Evolutionary conservation across 1,140 invertebrate species (phyloP).

Genomic region (Wiebesia pumilae): DNA sequence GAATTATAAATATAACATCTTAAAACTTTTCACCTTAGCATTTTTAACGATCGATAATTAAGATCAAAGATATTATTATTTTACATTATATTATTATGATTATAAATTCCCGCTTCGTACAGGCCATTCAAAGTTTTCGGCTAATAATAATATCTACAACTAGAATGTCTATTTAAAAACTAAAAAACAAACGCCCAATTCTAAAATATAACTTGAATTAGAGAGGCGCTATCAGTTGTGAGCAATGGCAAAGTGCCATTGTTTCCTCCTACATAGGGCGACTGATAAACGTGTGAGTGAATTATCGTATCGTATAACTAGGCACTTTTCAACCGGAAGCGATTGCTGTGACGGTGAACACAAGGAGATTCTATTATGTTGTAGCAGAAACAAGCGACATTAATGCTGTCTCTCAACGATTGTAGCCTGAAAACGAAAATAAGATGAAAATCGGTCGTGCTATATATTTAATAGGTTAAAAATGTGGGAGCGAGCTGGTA

Average conservation of each 20-base stretch:
- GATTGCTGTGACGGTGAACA: neutral
- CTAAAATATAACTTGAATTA: conserved; percentile 30
- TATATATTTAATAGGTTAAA: conserved; percentile 13
- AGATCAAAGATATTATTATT: neutral
- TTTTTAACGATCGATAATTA: neutral
- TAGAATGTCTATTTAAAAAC: neutral
- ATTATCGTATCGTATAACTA: conserved; percentile 23
- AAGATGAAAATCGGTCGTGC: conserved; percentile 3
- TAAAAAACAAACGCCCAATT: neutral
- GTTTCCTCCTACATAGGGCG: neutral
- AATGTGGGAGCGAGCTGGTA: neutral
- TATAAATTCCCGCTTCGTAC: too few relatives aligned
- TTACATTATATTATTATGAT: too few relatives aligned
- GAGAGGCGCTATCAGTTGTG: neutral
- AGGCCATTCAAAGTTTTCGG: neutral
- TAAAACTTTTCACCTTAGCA: neutral
- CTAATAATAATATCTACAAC: neutral
- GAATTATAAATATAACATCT: neutral
- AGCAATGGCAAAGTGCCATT: conserved; percentile 7
- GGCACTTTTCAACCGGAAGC: conserved; percentile 25
- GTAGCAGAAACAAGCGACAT: neutral
- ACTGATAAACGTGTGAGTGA: conserved; percentile 11
- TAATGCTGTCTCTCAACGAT: neutral
- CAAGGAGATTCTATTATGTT: neutral
- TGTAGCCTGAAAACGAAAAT: conserved; percentile 30